Evolutionary conservation across 2,113 vertebrate species (phyloP).

Genomic region (Ctenomys sociabilis): DNA sequence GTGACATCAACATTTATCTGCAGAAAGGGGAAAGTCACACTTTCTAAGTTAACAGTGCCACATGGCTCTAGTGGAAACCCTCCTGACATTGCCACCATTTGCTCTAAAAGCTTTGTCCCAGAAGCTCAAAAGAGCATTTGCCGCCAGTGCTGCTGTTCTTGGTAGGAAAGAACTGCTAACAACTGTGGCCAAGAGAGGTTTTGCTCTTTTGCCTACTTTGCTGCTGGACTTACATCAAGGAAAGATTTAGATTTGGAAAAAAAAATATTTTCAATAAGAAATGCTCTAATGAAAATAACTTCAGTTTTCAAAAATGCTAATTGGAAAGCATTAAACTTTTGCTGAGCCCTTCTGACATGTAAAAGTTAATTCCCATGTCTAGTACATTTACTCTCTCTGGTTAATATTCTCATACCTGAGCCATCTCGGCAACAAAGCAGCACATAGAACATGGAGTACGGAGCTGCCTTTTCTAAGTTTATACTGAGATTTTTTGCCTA

Average conservation of each 20-base stretch:
- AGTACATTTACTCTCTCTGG: background rate
- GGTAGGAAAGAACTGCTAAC: background rate
- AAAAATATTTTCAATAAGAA: background rate
- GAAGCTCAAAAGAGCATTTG: background rate
- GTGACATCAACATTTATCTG: background rate
- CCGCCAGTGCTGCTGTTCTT: background rate
- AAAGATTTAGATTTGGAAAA: constrained; percentile 16
- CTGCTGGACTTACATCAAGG: background rate
- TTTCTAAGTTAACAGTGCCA: constrained; percentile 9
- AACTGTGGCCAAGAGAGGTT: background rate
- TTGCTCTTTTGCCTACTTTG: background rate
- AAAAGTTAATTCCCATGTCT: background rate
- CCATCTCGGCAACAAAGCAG: background rate
- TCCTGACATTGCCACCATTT: constrained; percentile 16
- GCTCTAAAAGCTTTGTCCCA: background rate
- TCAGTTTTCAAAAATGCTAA: constrained; percentile 10
- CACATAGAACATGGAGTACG: background rate
- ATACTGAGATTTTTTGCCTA: background rate
- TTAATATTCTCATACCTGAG: background rate
- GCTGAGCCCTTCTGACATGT: background rate
- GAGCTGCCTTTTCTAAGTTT: background rate
- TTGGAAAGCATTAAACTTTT: constrained; percentile 19
- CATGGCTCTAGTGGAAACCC: constrained; percentile 27
- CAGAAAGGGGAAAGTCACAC: constrained; percentile 23
- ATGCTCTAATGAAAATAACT: constrained; percentile 40